These are phyloP conservation scores for Hydra vulgaris DNA, from an alignment of 30 jellyfish, hydroid and myxozoan genomes.

Conservation along the genomic window DNA sequence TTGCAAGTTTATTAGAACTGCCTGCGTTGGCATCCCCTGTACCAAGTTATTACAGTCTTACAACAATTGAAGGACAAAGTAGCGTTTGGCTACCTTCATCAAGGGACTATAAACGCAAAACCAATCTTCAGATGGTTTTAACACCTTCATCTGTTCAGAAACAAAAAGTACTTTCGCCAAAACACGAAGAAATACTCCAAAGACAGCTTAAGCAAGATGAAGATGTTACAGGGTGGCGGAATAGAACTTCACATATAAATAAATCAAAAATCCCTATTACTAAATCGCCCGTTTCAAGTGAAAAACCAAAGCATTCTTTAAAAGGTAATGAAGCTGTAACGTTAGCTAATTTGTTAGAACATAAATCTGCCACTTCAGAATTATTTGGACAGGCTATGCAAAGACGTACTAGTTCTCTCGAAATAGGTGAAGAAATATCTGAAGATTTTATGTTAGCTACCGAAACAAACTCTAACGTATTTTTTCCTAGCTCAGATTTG, in stretches of 20 bases:
- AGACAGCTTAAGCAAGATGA: conserved; percentile 20
- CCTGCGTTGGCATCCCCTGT: conserved; percentile 93
- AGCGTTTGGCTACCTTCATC: conserved; percentile 90
- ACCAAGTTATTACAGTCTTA: conserved; percentile 59
- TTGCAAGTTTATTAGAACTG: conserved; percentile 68
- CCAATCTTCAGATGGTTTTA: neutral
- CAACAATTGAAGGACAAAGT: conserved; percentile 46
- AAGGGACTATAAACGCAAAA: conserved; percentile 32
- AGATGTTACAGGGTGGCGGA: neutral
- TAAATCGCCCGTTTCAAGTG: neutral
- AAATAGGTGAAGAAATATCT: conserved; percentile 28
- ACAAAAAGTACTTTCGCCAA: conserved; percentile 26
- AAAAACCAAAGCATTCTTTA: neutral
- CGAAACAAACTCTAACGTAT: conserved; percentile 12
- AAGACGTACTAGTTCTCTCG: conserved; percentile 16
- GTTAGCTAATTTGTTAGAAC: neutral
- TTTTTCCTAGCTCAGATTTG: neutral
- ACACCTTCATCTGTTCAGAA: conserved; percentile 11
- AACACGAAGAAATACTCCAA: conserved; percentile 34
- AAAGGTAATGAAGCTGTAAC: neutral
- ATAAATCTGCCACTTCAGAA: conserved; percentile 19
- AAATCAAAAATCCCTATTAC: neutral
- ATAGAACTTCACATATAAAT: neutral
- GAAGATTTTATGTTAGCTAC: conserved; percentile 16
- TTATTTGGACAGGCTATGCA: conserved; percentile 21